phyloP scores from a whole-genome alignment of 1,140 invertebrate species.

The Caenorhabditis tropicalis region DNA sequence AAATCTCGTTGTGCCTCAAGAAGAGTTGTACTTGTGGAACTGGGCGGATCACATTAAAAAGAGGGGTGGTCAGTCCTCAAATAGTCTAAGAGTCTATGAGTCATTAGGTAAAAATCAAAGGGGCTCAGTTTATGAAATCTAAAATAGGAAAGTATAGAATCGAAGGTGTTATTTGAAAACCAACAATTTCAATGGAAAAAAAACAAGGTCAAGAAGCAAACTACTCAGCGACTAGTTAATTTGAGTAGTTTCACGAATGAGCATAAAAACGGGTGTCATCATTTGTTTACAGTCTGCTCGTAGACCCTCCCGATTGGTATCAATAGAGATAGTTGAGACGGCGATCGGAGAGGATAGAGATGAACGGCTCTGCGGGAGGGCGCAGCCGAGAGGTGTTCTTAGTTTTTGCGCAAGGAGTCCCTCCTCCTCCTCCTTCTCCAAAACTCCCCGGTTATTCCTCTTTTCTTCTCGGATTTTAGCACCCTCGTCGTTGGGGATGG shows the following conservation, averaged over 20 bases:
- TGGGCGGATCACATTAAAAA: slow-evolving; percentile 36
- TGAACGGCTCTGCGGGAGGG: background rate
- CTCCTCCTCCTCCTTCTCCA: too few relatives aligned
- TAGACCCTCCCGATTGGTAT: slow-evolving; percentile 12
- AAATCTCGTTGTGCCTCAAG: slow-evolving; percentile 37
- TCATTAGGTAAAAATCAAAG: background rate
- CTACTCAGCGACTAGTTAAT: background rate
- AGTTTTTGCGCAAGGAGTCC: slow-evolving; percentile 23
- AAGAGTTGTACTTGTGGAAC: slow-evolving; percentile 37
- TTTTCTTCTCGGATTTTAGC: slow-evolving; percentile 30
- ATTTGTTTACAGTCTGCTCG: slow-evolving; percentile 12
- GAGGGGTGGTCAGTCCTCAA: background rate
- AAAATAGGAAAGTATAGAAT: background rate
- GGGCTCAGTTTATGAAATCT: background rate
- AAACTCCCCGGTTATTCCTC: background rate
- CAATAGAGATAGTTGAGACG: slow-evolving; percentile 27
- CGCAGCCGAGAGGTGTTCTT: slow-evolving; percentile 28
- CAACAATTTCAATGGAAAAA: background rate
- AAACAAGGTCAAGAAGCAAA: background rate
- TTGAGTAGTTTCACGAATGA: background rate
- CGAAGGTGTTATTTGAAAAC: background rate
- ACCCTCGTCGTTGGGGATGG: background rate
- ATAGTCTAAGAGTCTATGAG: background rate
- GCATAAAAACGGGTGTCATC: slow-evolving; percentile 28
- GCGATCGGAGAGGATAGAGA: background rate